Base-by-base conservation (phyloP, 2,888 invertebrate species). In the Spilarctia lutea region DNA sequence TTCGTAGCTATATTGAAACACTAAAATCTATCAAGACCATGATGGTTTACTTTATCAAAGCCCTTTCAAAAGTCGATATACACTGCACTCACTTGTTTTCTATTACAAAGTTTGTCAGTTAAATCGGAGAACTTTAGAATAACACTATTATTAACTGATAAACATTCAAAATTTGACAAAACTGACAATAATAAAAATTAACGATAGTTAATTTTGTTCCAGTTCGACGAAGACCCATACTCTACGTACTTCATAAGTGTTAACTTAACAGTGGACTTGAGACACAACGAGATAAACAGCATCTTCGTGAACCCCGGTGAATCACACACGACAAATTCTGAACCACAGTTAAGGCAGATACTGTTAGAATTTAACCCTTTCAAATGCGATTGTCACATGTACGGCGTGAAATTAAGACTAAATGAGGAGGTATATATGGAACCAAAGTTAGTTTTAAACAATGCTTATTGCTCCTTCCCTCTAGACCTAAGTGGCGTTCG, bases 291-390 rank as follows among this genome's bases (percentile, higher is more conserved):
- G n/a, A 91, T 92, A 42, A 45, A 80, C 6, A 30, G n/a, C 0
- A 70, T 85, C 45, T 79, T 39, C 7, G 27, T 48, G 4, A 33
- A 13, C n/a, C 68, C n/a, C 39, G 30, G 20, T 20, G 48, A 33
- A n/a, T 63, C 71, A 18, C 33, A 70, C 0, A 11, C 16, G 18
- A 7, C 11, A 27, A 27, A 30, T 68, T 8, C 39, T 10, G 11
- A 45, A 27, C n/a, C 81, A 35, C 24, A 35, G 45, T 20, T 33
- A 1, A 27, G 27, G 4, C 80, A 69, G 11, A 20, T 92, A 10
- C 71, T 86, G 0, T 75, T 92, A 0, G 86, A 84, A 24, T 18
- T 85, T 69, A 92, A 92, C 72, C 91, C 91, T 0, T 81, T 89
- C 35, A 0, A 0, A 11, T 92, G 93, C 77, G 89, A 90, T 75